These are phyloP conservation scores for Gallirallus australis DNA, from an alignment of 2,797 vertebrate genomes.

Conservation along the genomic window DNA sequence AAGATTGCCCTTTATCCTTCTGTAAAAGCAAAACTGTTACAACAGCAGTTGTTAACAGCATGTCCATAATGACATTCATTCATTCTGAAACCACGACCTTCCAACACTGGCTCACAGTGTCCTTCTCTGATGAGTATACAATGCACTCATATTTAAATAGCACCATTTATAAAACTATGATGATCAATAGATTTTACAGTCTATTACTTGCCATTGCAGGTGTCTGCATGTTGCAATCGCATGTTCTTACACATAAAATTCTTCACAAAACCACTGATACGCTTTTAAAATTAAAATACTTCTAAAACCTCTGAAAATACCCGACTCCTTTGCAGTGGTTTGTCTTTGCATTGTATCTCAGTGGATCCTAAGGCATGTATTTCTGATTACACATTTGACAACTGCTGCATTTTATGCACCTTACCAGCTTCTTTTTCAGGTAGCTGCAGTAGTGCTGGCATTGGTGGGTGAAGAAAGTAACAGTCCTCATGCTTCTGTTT, in stretches of 20 bases:
- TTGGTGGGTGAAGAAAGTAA: conserved; percentile 84
- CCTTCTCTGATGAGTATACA: neutral
- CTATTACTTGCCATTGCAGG: neutral
- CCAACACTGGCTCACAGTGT: neutral
- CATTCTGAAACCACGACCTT: neutral
- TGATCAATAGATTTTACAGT: neutral
- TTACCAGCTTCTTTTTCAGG: conserved; percentile 92
- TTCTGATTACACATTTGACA: neutral
- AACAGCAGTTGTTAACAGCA: neutral
- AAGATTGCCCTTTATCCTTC: neutral
- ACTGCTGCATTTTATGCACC: conserved; percentile 13
- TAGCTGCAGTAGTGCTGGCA: conserved; percentile 87
- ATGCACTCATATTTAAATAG: neutral
- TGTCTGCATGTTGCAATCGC: neutral
- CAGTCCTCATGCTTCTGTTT: conserved; percentile 77
- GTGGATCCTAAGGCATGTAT: neutral
- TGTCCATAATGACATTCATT: neutral
- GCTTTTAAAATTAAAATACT: neutral
- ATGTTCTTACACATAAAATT: neutral
- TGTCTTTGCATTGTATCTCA: neutral
- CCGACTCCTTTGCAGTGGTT: accelerated
- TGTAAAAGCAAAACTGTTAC: neutral
- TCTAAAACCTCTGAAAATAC: neutral
- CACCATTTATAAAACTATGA: neutral
- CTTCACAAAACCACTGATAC: neutral